phyloP scores from a whole-genome alignment of 2,888 invertebrate genomes.

The Polydrusus cervinus region DNA sequence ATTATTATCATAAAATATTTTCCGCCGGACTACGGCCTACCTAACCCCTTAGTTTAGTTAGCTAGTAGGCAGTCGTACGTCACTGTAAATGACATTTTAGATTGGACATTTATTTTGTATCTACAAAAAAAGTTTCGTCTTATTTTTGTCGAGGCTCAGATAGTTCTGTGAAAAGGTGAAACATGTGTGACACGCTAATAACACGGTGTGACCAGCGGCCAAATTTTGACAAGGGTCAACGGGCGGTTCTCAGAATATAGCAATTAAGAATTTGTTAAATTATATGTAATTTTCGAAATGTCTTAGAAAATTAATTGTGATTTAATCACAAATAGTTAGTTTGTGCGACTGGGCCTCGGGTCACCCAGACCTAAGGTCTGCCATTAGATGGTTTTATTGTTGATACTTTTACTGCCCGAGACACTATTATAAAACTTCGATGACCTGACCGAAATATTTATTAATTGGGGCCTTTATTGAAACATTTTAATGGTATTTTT shows the following conservation, averaged over 20 bases:
- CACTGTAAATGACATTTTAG: conserved; percentile 29
- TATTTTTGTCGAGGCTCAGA: conserved; percentile 36
- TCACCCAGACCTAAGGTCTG: conserved; percentile 42
- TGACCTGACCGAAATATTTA: conserved; percentile 6
- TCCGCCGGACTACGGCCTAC: no score
- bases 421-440: background rate
- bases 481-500: conserved; percentile 17
- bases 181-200: conserved; percentile 67
- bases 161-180: conserved; percentile 55
- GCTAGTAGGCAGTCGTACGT: background rate
- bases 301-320: conserved; percentile 61
- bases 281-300: conserved; percentile 67
- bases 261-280: conserved; percentile 69
- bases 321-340: conserved; percentile 62
- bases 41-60: no score
- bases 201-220: conserved; percentile 65
- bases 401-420: conserved; percentile 17
- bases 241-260: conserved; percentile 65
- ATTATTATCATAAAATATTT: no score
- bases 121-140: conserved; percentile 31
- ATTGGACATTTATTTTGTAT: conserved; percentile 40
- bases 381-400: conserved; percentile 36
- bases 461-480: conserved; percentile 7
- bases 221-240: conserved; percentile 68
- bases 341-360: conserved; percentile 48